Evolutionary conservation across 2,797 vertebrate genomes (phyloP), one percentile per base, ranked within the genome.

Genomic region (Agapornis canus): DNA sequence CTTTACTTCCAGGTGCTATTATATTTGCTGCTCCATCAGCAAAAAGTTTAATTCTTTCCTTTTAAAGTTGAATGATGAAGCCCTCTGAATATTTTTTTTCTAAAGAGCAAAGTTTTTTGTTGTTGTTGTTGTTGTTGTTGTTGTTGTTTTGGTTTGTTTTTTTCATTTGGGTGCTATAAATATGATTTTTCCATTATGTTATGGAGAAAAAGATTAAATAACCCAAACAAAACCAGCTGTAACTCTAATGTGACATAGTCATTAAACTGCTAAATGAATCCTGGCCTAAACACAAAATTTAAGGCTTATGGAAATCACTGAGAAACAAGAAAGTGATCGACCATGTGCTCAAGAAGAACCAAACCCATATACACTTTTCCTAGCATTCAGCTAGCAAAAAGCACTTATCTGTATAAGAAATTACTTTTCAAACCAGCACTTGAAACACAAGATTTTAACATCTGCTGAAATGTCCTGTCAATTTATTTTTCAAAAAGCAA

Each of bases 381-480:
- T n/a, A n/a, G n/a, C 27, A 57, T 29, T 77, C 26, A 69, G 54
- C 9, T 42, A 89, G 60, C 26, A 92, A 72, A 93, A 89, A n/a
- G 42, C 39, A 94, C 11, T 8, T 40, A 60, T 8, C 48, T 54
- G 10, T 29, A 0, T 6, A 77, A 3, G 3, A 48, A 64, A 57
- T 19, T 1, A 60, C 25, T 73, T 72, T 23, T 75, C 29, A 70
- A 68, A 72, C 3, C 37, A 70, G 37, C 37, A 77, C 7, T 56
- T 89, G 40, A 70, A 70, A 76, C n/a, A 57, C 5, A 47, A 14
- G 7, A 37, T 59, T 68, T 85, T 52, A 73, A 57, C 10, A 89
- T 4, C 7, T 1, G 4, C 60, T 35, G 61, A 89, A 60, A 68
- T 5, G 25, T 47, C 29, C 51, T 26, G 9, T 32, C 47, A 63